Evolutionary conservation across 1,140 invertebrate genomes (phyloP).

Genomic region (Hycleus cichorii): DNA sequence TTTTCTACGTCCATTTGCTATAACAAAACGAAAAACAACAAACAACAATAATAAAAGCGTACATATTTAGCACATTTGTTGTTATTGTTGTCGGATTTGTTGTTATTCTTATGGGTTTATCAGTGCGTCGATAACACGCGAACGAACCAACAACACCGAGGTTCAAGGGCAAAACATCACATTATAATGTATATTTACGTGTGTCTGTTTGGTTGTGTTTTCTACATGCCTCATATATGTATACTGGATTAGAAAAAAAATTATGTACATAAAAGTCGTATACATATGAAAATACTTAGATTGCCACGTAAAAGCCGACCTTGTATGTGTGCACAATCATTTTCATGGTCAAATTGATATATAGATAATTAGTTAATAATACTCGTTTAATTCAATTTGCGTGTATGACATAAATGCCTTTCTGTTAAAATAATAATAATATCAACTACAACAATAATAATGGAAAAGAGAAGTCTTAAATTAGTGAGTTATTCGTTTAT

Average conservation of each 20-base stretch:
- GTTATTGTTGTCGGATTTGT: neutral
- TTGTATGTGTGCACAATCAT: constrained; percentile 3
- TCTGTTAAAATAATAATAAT: neutral
- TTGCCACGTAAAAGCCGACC: too few relatives aligned
- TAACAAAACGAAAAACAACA: neutral
- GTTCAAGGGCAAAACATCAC: constrained; percentile 10
- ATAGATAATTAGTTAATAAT: constrained; percentile 24
- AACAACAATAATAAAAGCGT: constrained; percentile 3
- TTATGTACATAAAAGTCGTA: too few relatives aligned
- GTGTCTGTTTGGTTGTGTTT: too few relatives aligned
- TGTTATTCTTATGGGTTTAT: constrained; percentile 4
- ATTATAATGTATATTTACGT: too few relatives aligned
- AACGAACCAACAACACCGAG: neutral
- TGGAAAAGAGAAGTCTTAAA: too few relatives aligned
- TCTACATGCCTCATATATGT: too few relatives aligned
- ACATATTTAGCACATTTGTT: constrained; percentile 5
- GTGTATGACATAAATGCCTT: constrained; percentile 21
- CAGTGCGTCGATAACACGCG: constrained; percentile 1
- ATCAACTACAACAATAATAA: too few relatives aligned
- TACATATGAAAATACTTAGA: too few relatives aligned
- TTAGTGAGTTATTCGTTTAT: too few relatives aligned
- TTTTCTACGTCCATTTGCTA: neutral
- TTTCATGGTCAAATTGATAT: constrained; percentile 23
- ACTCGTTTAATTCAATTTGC: constrained; percentile 23
- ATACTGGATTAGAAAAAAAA: too few relatives aligned